Base-by-base conservation (phyloP, 2,888 invertebrate species). In the Parnassius smintheus region DNA sequence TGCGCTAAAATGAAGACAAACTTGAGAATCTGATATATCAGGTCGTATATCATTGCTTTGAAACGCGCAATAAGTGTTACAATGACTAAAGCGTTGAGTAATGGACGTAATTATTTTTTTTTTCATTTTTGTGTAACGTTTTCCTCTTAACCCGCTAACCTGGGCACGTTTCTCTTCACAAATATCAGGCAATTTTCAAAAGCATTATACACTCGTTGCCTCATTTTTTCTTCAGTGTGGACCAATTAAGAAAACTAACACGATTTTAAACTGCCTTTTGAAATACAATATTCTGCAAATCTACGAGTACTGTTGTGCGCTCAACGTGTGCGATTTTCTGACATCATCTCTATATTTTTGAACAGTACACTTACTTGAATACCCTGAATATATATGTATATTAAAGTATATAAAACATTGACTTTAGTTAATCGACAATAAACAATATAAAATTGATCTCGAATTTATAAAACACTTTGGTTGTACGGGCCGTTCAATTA, bases 91-190 rank as follows among this genome's bases (percentile, higher is more conserved):
- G 65, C 59, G 65, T 65, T 70, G 68, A 66, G 69, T 66, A 65
- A 69, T 69, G 65, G 67, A 65, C 66, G 18, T 18, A 60, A 58
- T 55, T 59, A n/a, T n/a, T 60, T 22, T 60, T 49, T 68, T 71
- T 70, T 70, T 69, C 66, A 69, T 71, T 72, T 25, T 69, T 66
- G 73, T 68, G 68, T 74, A 66, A 72, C 72, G 73, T 71, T 77
- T 77, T 69, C 74, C 76, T 73, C 75, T 71, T 85, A 83, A 83
- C 83, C 85, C 70, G 80, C 77, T 88, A 80, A 86, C 87, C 86
- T 75, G 76, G 61, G 69, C 67, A 69, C 71, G 72, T 53, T 66
- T 46, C 60, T 60, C 66, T 50, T 46, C 42, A 50, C 55, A 49
- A 50, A 65, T 65, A 62, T 57, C 61, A 56, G 61, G 61, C 66